These are phyloP conservation scores for Channa argus DNA, from an alignment of 2,113 vertebrate genomes.

Conservation along the genomic window DNA sequence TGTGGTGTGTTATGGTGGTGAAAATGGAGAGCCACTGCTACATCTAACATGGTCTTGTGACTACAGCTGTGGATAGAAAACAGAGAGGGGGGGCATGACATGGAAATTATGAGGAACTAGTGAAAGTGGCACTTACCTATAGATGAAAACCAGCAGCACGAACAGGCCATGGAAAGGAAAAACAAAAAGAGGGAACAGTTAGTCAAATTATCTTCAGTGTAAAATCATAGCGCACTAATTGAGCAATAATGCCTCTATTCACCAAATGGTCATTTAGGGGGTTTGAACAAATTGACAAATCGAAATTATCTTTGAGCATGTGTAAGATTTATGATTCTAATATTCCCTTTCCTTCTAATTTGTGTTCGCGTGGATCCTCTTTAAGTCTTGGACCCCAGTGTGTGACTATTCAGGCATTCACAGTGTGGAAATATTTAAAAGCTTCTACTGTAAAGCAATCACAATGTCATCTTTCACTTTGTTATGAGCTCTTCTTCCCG, in stretches of 20 bases:
- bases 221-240: conserved; percentile 11
- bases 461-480: not conserved
- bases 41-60: conserved; percentile 32
- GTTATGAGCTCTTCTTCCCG: not conserved
- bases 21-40: conserved; percentile 20
- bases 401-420: not conserved
- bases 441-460: not conserved
- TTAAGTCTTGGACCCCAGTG: not conserved
- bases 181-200: conserved; percentile 28
- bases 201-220: conserved; percentile 35
- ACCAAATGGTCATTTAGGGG: conserved; percentile 7
- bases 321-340: conserved; percentile 1
- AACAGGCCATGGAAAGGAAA: conserved; percentile 51
- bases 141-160: conserved; percentile 33
- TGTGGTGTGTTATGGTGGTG: conserved; percentile 25
- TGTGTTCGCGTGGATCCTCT: not conserved
- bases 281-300: conserved; percentile 23
- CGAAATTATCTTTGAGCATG: conserved; percentile 12
- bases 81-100: not conserved
- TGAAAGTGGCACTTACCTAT: conserved; percentile 76
- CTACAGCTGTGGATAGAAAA: conserved; percentile 11
- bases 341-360: conserved; percentile 20
- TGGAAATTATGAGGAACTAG: not conserved
- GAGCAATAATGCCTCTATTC: conserved; percentile 3
- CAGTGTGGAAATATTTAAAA: not conserved